Evolutionary conservation across 2,113 vertebrate species (phyloP).

Genomic region (Pampusana beccarii): DNA sequence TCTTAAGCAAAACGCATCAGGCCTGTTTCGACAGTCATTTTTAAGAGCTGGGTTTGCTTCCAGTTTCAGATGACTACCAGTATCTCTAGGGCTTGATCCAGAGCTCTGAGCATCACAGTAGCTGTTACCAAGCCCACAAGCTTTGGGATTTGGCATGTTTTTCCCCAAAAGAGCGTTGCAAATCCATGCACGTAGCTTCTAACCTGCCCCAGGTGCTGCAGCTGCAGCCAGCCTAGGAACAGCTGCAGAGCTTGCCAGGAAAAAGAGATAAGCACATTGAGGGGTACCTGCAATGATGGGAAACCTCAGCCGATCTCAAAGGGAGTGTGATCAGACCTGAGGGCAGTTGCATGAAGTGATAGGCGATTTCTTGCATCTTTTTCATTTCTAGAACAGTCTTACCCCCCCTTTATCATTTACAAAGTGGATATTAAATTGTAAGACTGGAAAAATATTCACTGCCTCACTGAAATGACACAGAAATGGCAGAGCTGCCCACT

Average conservation of each 20-base stretch:
- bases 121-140: not conserved
- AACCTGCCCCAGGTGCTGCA: not conserved
- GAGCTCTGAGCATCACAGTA: not conserved
- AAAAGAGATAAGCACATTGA: not conserved
- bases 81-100: not conserved
- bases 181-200: not conserved
- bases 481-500: not conserved
- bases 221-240: not conserved
- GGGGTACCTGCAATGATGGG: not conserved
- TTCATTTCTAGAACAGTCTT: not conserved
- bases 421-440: not conserved
- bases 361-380: not conserved
- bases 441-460: not conserved
- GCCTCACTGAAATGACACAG: not conserved
- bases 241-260: not conserved
- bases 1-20: not conserved
- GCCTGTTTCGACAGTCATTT: not conserved
- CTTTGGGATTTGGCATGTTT: not conserved
- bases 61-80: not conserved
- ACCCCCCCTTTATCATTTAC: not conserved
- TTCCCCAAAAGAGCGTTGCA: not conserved
- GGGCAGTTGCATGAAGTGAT: not conserved
- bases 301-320: not conserved
- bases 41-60: not conserved
- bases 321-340: not conserved